These are phyloP conservation scores for Plotosus lineatus DNA, from an alignment of 2,113 vertebrate species.

Conservation along the genomic window DNA sequence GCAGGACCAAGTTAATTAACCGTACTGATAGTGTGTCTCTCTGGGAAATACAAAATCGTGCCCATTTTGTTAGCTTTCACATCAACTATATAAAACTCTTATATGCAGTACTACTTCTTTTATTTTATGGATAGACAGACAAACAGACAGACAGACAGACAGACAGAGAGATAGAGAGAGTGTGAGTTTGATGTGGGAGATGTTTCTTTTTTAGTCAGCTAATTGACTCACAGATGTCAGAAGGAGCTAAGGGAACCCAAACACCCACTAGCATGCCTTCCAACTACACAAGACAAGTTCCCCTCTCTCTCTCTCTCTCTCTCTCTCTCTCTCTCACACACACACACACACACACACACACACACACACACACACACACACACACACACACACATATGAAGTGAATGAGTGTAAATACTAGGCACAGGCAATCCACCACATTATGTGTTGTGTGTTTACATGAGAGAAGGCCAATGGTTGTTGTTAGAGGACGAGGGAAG, in stretches of 20 bases:
- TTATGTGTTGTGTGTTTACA: conserved; percentile 26
- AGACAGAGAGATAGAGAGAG: background rate
- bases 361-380: conserved; percentile 37
- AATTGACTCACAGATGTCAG: conserved; percentile 78
- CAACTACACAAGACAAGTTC: conserved; percentile 29
- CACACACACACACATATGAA: conserved; percentile 13
- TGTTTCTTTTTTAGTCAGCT: conserved; percentile 74
- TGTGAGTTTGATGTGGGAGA: conserved; percentile 6
- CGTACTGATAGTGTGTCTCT: background rate
- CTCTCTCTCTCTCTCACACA: too few relatives aligned
- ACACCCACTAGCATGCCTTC: conserved; percentile 59
- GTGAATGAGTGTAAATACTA: conserved; percentile 22
- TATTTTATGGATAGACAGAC: background rate
- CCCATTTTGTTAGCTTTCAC: background rate
- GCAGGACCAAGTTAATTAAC: conserved; percentile 1
- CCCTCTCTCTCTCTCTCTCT: too few relatives aligned
- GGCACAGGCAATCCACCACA: conserved; percentile 28
- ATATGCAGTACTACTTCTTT: background rate
- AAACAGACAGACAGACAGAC: background rate
- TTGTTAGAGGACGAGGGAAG: conserved; percentile 63
- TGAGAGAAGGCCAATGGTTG: conserved; percentile 39
- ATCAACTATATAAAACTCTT: conserved; percentile 7
- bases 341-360: conserved; percentile 17
- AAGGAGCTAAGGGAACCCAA: conserved; percentile 60
- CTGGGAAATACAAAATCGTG: background rate